Evolutionary conservation across 2,888 invertebrate species (phyloP), one percentile per base, ranked within the genome.

Genomic region (Idaea dimidiata): DNA sequence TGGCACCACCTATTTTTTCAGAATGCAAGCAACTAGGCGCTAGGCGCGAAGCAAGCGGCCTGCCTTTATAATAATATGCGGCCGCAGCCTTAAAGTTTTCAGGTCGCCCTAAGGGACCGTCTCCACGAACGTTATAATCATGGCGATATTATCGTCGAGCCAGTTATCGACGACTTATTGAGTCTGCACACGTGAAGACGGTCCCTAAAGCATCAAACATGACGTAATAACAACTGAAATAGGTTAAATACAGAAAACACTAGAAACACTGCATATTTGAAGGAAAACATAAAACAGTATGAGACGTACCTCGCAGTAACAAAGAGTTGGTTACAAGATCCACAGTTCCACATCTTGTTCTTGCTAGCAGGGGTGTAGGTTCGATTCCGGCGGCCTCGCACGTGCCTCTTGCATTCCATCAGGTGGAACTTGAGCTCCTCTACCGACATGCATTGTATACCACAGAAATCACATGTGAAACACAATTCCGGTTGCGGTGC

Each of bases 301-400:
- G 24, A 24, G 3, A 24, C 62, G 54, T 75, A 90, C 91, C 92
- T 87, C 17, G 92, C 92, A 14, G 90, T 91, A 59, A 85, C 77
- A 72, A 92, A 92, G 1, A 92, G 82, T 73, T 92, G 92, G 62
- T 92, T 91, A 59, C 92, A 92, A 24, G 91, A 92, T 0, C 91
- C 91, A 67, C 91, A 92, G 69, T 92, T 92, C 91, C 91, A 92
- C 91, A 92, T 91, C 76, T 92, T 92, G 56, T 73, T 87, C 56
- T 67, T 87, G 54, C 75, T 83, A 10, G 67, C 73, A 16, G 77
- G 82, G 0, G 79, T 76, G 67, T 84, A 90, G 0, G 82, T 68
- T 17, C 72, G 58, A 17, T 54, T 70, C 6, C 88, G 79, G 5
- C 86, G 75, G 0, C 72, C 72, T 53, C 76, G 78, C 0, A 67